Conservation (phyloP, 2,797 vertebrate species). For the Tachyglossus aculeatus region DNA sequence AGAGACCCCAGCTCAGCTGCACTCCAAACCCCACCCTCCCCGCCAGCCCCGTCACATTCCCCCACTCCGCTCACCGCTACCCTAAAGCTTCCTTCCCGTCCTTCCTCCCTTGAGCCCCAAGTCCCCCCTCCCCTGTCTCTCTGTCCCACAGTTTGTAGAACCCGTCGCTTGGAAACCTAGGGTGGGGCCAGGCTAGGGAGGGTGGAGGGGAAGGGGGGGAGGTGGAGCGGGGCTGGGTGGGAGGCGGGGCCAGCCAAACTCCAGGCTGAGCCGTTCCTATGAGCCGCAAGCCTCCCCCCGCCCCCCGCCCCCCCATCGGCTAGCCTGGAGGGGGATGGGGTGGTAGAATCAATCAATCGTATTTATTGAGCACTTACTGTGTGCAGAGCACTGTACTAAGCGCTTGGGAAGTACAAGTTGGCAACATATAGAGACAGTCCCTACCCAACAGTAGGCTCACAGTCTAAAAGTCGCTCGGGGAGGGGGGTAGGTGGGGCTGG, state of each 20-base stretch:
- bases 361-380: too few relatives aligned
- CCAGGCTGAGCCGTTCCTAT: neutral
- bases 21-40: neutral
- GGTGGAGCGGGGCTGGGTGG: neutral
- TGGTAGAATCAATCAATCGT: too few relatives aligned
- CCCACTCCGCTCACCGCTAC: too few relatives aligned
- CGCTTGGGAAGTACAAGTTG: too few relatives aligned
- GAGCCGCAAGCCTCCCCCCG: neutral
- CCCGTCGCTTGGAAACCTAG: neutral
- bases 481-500: too few relatives aligned
- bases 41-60: too few relatives aligned
- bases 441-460: too few relatives aligned
- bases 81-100: too few relatives aligned
- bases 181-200: neutral
- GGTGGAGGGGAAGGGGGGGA: neutral
- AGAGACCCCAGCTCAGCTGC: too few relatives aligned
- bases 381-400: too few relatives aligned
- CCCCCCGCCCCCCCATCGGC: neutral
- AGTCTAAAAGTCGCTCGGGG: too few relatives aligned
- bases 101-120: neutral
- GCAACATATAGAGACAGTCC: too few relatives aligned
- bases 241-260: neutral
- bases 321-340: neutral
- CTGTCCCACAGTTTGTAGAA: neutral
- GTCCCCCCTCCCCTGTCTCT: neutral